Evolutionary conservation across 2,888 invertebrate genomes (phyloP).

Genomic region (Prenolepis imparis): DNA sequence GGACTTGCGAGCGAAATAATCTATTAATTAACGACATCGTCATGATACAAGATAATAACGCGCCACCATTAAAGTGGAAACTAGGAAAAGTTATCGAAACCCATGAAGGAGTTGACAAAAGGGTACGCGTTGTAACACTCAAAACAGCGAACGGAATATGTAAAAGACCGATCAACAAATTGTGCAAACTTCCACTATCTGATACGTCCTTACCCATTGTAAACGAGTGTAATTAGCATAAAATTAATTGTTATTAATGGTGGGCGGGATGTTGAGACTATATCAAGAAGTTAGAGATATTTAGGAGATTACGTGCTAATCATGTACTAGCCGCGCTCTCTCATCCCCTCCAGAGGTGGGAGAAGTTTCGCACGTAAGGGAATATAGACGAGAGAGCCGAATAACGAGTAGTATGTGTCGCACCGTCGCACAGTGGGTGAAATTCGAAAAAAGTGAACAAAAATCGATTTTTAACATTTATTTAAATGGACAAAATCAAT

Average conservation of each 20-base stretch:
- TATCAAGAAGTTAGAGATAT: too few species aligned
- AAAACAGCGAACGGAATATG: not conserved
- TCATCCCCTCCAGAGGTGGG: too few species aligned
- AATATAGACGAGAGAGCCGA: too few species aligned
- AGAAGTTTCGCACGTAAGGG: too few species aligned
- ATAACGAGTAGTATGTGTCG: too few species aligned
- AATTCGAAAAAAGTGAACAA: not conserved
- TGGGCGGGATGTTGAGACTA: conserved; percentile 1
- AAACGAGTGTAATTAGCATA: too few species aligned
- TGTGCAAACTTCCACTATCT: not conserved
- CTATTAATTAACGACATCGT: not conserved
- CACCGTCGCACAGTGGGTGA: not conserved
- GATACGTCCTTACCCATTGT: too few species aligned
- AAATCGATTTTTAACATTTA: conserved; percentile 9
- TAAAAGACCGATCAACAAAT: not conserved
- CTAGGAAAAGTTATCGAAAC: not conserved
- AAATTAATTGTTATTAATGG: not conserved
- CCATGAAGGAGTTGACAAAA: not conserved
- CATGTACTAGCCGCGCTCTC: too few species aligned
- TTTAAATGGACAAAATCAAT: not conserved
- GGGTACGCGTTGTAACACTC: not conserved
- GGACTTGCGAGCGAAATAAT: not conserved
- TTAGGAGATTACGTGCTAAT: too few species aligned
- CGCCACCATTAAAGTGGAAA: not conserved
- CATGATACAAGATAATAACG: not conserved